phyloP scores from a whole-genome alignment of 1,140 invertebrate species.

The Drosophila albomicans region DNA sequence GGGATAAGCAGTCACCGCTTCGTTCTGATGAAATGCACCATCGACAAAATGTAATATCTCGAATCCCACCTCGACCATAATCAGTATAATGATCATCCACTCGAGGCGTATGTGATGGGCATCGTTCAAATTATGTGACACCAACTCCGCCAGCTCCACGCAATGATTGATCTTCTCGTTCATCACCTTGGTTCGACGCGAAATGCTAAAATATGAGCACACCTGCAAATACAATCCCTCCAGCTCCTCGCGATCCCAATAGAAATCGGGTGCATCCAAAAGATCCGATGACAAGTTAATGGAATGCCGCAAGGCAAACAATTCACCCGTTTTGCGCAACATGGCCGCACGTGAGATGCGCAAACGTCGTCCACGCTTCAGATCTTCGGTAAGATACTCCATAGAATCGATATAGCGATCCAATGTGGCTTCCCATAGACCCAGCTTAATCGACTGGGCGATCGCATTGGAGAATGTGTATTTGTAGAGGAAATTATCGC shows the following conservation, averaged over 20 bases:
- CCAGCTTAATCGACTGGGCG: slow-evolving; percentile 95
- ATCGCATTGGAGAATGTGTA: slow-evolving; percentile 92
- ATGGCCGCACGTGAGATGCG: slow-evolving; percentile 90
- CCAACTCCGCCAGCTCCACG: slow-evolving; percentile 94
- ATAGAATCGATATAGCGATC: slow-evolving; percentile 93
- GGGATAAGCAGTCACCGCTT: slow-evolving; percentile 13
- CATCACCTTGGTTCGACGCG: slow-evolving; percentile 94
- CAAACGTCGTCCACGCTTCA: slow-evolving; percentile 89
- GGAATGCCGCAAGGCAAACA: slow-evolving; percentile 94
- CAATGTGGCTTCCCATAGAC: slow-evolving; percentile 95
- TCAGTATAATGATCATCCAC: slow-evolving; percentile 98
- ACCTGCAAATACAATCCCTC: slow-evolving; percentile 93
- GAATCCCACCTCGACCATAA: slow-evolving; percentile 97
- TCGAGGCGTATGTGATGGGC: slow-evolving; percentile 95
- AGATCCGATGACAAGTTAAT: slow-evolving; percentile 97
- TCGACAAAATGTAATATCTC: slow-evolving; percentile 93
- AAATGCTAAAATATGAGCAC: slow-evolving; percentile 93
- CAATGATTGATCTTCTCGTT: slow-evolving; percentile 98
- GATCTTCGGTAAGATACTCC: slow-evolving; percentile 91
- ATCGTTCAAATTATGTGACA: slow-evolving; percentile 95
- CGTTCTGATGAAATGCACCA: slow-evolving; percentile 47
- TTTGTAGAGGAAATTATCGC: slow-evolving; percentile 78
- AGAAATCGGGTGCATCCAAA: slow-evolving; percentile 97
- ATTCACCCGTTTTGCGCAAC: slow-evolving; percentile 95
- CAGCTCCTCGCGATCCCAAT: slow-evolving; percentile 96